Evolutionary conservation across 1,140 invertebrate genomes (phyloP).

Genomic region (Eciton burchellii): DNA sequence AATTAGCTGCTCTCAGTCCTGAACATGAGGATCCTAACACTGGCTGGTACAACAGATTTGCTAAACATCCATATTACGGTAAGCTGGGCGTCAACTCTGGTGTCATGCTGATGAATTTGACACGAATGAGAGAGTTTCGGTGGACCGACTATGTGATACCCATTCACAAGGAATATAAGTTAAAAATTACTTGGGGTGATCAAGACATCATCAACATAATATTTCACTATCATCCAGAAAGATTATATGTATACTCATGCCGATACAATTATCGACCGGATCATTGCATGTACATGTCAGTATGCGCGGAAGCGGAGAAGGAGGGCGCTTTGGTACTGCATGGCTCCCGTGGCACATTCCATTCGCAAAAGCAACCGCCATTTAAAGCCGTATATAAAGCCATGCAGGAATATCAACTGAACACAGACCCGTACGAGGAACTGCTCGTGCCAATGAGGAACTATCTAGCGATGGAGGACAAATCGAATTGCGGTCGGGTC

Average conservation of each 20-base stretch:
- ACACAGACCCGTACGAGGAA: constrained; percentile 83
- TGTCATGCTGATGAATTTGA: constrained; percentile 98
- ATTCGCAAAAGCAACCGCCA: constrained; percentile 94
- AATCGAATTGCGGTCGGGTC: constrained; percentile 86
- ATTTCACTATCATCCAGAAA: constrained; percentile 96
- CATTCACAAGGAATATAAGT: constrained; percentile 94
- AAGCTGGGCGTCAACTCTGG: constrained; percentile 97
- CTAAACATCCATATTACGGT: constrained; percentile 97
- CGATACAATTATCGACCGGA: constrained; percentile 97
- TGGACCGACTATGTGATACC: constrained; percentile 94
- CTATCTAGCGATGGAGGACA: constrained; percentile 81
- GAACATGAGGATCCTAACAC: constrained; percentile 96
- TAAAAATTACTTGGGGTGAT: constrained; percentile 98
- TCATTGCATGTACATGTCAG: constrained; percentile 97
- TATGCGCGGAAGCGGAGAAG: constrained; percentile 91
- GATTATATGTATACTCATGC: constrained; percentile 93
- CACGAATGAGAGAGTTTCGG: constrained; percentile 93
- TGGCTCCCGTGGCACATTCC: constrained; percentile 94
- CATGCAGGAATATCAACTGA: constrained; percentile 88
- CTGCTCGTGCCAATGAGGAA: constrained; percentile 85
- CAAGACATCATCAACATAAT: constrained; percentile 99
- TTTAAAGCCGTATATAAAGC: constrained; percentile 92
- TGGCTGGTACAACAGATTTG: constrained; percentile 98
- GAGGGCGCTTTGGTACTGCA: constrained; percentile 94
- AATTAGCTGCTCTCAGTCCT: constrained; percentile 94